Base-by-base conservation (phyloP, 2,797 vertebrate species). In the Pseudopleuronectes americanus region DNA sequence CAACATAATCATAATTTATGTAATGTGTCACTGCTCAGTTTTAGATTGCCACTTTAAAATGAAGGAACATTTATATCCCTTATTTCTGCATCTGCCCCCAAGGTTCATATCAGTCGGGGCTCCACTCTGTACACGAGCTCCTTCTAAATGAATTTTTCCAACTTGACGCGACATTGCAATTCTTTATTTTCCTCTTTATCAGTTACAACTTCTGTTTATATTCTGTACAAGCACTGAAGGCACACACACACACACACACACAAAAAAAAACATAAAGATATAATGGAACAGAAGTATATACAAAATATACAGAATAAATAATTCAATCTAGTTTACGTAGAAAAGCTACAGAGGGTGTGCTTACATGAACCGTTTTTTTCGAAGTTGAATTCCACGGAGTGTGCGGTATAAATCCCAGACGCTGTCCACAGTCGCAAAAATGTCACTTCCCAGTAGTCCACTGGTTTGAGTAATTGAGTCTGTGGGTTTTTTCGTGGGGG, bases 281-380 rank as follows among this genome's bases (percentile, higher is more conserved):
- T 81, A 86, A 88, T 94, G 89, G 91, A 87, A 94, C 95, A 92
- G 91, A 96, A 92, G 95, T 96, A 95, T 95, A 90, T 96, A 96
- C 95, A 96, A 93, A 96, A 99, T 97, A 97, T 96, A 96, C 95
- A 96, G 94, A 97, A 99, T 97, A 99, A 99, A 99, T 98, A 97
- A 92, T 92, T 95, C 91, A 94, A 95, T 93, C 92, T 96, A 91
- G 80, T 88, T 88, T 76, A 81, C 71, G 86, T 93, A 92, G 85
- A 96, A 96, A 96, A 96, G 92, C 93, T 97, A 93, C 91, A 83
- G 84, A 85, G 85, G 75, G 83, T 93, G 90, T 93, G 93, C 93
- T 93, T 89, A 78, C 69, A 86, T 87, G 91, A 89, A 93, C 83
- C 65, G 79, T 90, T 80, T 24, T 24, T 23, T 24, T 86, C 79